Evolutionary conservation across 1,140 invertebrate genomes (phyloP).

Genomic region (Daktulosphaira vitifoliae): DNA sequence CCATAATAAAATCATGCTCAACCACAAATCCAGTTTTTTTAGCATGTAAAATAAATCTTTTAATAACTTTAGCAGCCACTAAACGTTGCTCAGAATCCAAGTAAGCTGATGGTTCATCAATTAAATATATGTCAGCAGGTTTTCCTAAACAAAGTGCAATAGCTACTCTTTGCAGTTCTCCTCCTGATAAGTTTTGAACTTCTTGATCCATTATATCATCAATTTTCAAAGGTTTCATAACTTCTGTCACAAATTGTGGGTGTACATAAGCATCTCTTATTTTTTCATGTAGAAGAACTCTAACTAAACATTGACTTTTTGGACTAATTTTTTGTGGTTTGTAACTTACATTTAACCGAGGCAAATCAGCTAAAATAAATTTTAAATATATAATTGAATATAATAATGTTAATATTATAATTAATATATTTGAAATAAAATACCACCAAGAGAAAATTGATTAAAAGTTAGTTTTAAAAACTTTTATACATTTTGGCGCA

Average conservation of each 20-base stretch:
- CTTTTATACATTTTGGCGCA: too few species aligned
- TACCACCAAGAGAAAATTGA: too few species aligned
- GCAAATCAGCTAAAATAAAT: constrained; percentile 58
- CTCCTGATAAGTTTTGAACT: constrained; percentile 97
- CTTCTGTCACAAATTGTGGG: constrained; percentile 97
- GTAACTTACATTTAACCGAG: constrained; percentile 94
- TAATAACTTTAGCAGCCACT: constrained; percentile 98
- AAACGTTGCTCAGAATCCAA: constrained; percentile 99
- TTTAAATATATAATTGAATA: neutral
- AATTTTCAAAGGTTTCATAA: constrained; percentile 97
- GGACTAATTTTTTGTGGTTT: constrained; percentile 99
- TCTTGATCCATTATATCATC: constrained; percentile 98
- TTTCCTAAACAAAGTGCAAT: constrained; percentile 93
- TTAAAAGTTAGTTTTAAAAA: too few species aligned
- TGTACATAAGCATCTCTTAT: constrained; percentile 95
- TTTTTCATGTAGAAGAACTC: constrained; percentile 87
- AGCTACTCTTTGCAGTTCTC: constrained; percentile 96
- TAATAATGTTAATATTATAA: too few species aligned
- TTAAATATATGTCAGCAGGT: constrained; percentile 97
- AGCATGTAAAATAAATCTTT: constrained; percentile 94
- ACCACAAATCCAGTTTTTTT: constrained; percentile 99
- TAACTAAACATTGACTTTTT: constrained; percentile 83
- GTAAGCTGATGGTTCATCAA: constrained; percentile 99
- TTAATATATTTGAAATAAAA: too few species aligned
- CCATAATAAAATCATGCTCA: constrained; percentile 99